These are phyloP conservation scores for Achatina immaculata DNA, from an alignment of 1,140 invertebrate species.

Conservation along the genomic window DNA sequence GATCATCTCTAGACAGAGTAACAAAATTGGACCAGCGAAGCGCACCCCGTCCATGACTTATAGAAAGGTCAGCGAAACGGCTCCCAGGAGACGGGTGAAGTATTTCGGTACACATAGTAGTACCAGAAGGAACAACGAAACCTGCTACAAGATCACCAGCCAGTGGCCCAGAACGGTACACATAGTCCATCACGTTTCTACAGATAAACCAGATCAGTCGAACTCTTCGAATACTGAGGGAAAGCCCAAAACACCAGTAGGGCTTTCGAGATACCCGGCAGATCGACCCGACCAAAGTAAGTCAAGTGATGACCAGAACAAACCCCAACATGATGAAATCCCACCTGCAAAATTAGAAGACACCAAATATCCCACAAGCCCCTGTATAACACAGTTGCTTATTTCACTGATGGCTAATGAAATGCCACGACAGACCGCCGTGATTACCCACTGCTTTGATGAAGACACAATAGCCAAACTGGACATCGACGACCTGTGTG, in stretches of 20 bases:
- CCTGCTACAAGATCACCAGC: no score
- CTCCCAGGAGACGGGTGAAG: background rate
- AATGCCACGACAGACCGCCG: background rate
- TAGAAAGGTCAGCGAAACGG: background rate
- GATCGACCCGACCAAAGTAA: background rate
- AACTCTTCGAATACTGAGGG: background rate
- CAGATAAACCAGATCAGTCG: background rate
- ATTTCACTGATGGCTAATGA: background rate
- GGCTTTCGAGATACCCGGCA: no score
- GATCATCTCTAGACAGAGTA: background rate
- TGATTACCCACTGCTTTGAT: background rate
- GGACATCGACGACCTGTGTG: background rate
- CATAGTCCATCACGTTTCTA: background rate
- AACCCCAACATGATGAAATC: no score
- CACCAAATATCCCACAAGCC: no score
- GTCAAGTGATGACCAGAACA: background rate
- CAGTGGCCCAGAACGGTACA: slow-evolving; percentile 3
- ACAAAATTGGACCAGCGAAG: background rate
- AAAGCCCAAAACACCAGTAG: background rate
- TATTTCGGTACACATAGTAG: no score
- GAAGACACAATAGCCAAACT: background rate
- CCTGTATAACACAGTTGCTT: no score
- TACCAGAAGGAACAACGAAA: no score
- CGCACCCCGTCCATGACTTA: background rate
- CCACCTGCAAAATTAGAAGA: no score